Evolutionary conservation across 2,113 vertebrate genomes (phyloP), one percentile per base, ranked within the genome.

Genomic region (Epinephelus lanceolatus): DNA sequence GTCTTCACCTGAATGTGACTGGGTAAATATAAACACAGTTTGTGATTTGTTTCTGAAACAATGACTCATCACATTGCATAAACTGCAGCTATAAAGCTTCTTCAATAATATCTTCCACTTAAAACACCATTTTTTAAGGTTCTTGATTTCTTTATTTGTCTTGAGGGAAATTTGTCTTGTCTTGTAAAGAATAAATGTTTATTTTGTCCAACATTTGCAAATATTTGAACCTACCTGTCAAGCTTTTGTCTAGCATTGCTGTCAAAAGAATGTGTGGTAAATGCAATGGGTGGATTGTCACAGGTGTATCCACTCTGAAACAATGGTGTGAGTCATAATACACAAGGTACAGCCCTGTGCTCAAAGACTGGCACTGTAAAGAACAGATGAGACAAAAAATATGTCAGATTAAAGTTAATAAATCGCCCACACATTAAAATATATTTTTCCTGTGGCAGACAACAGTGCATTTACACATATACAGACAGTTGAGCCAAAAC

Each of bases 311-410:
- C 40, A 76, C 40, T 25, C 6, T 37, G 33, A 62, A 56, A 56
- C n/a, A 85, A 42, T 4, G 0, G 5, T 10, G 6, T 93, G 89
- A 90, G 76, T 93, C 89, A 93, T 59, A 71, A 86, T 8, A 62
- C 84, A 69, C 84, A 87, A 87, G 78, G 81, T 80, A 15, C 79
- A 85, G 15, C 17, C 2, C 14, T 70, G 13, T 45, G 8, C 17
- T 40, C 70, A 4, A 61, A 53, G 68, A 81, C 14, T 27, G 33
- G 21, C 27, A 27, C 27, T 49, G n/a, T 57, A 56, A 61, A 60
- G 19, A 45, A 18, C 1, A 71, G 23, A 30, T 23, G 11, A 52
- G 9, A 49, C 15, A 23, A 4, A 55, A 71, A 77, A 25, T 59
- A 73, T 65, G 30, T 61, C 5, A 72, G 11, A 14, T 77, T 47